Evolutionary conservation across 2,888 invertebrate genomes (phyloP).

Genomic region (Rotaria sp.): DNA sequence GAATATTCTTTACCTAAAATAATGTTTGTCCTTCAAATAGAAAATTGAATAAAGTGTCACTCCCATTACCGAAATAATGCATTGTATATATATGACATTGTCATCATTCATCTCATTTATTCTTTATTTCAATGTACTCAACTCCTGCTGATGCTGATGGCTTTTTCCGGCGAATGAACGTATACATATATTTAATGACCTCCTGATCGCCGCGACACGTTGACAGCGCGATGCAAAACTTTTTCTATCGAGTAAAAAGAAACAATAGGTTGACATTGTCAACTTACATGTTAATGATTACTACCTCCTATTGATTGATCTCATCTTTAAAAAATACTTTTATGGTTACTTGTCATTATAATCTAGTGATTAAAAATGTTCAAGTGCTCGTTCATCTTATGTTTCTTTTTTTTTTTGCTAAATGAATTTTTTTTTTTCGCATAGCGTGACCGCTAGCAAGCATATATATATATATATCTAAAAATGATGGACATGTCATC

Average conservation of each 20-base stretch:
- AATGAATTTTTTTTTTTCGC: not conserved
- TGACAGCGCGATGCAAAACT: not conserved
- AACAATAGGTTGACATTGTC: constrained; percentile 11
- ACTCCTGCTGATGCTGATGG: constrained; percentile 3
- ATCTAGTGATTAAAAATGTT: constrained; percentile 24
- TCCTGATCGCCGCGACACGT: not conserved
- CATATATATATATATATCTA: not conserved
- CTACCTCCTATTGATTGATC: constrained; percentile 24
- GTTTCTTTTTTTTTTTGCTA: not conserved
- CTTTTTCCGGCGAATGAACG: not conserved
- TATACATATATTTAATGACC: constrained; percentile 8
- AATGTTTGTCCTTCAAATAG: not conserved
- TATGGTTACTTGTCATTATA: constrained; percentile 19
- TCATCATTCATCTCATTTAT: not conserved
- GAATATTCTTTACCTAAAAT: not conserved
- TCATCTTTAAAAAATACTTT: constrained; percentile 7
- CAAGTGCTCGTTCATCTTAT: not conserved
- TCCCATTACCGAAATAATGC: not conserved
- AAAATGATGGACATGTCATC: constrained; percentile 9
- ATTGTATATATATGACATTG: not conserved
- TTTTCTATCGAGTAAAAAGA: not conserved
- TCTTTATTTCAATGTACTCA: not conserved
- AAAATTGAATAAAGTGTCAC: not conserved
- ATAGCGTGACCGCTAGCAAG: not conserved
- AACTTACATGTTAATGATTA: constrained; percentile 19